Evolutionary conservation across 2,113 vertebrate genomes (phyloP).

Genomic region (Ondatra zibethicus): DNA sequence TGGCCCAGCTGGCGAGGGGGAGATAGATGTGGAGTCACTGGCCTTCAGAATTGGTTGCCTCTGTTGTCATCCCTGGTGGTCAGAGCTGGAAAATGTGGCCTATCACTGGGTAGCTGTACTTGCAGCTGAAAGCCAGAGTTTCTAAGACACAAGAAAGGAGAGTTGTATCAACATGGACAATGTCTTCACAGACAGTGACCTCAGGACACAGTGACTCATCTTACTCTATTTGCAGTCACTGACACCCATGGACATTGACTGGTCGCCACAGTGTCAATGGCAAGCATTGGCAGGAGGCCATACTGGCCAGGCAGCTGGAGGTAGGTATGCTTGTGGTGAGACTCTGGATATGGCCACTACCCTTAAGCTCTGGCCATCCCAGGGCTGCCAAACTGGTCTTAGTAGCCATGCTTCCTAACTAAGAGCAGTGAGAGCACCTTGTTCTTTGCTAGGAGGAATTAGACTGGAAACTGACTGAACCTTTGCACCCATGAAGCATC

Average conservation of each 20-base stretch:
- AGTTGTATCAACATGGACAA: background rate
- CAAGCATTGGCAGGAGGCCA: too few relatives aligned
- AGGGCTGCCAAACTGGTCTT: background rate
- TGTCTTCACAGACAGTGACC: background rate
- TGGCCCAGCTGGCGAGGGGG: rapidly evolving
- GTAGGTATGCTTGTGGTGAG: background rate
- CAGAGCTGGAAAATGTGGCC: background rate
- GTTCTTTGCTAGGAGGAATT: background rate
- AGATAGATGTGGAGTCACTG: background rate
- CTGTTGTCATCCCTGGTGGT: background rate
- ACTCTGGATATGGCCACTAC: background rate
- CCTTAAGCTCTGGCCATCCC: background rate
- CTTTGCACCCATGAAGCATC: background rate
- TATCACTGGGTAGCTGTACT: too few relatives aligned
- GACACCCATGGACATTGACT: background rate
- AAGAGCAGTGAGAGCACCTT: background rate
- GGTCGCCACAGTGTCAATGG: background rate
- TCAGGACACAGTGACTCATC: background rate
- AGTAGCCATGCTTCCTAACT: background rate
- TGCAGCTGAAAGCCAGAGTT: background rate
- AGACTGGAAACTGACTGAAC: background rate
- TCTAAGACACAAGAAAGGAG: background rate
- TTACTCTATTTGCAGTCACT: background rate
- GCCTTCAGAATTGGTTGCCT: background rate
- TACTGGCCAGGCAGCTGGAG: background rate